A percentile compares a stretch with the other conserved stretches of the same genome.
These are phyloP conservation scores for Mustelus asterias DNA, from an alignment of 2,113 vertebrate species.

Conservation along the genomic window DNA sequence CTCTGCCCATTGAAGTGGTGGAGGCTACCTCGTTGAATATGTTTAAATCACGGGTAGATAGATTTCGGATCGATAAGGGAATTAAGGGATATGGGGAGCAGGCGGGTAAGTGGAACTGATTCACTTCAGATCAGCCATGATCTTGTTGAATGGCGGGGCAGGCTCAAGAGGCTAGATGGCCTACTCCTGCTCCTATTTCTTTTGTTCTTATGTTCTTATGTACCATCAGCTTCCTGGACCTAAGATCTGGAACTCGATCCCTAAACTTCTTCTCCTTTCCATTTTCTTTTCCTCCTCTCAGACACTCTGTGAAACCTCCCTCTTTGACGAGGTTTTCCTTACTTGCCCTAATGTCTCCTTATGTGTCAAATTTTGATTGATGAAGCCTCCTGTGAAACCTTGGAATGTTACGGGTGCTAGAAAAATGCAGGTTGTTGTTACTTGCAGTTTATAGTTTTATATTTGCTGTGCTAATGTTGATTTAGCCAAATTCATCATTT, in stretches of 20 bases:
- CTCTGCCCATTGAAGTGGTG: too few species aligned
- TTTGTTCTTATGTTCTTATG: too few species aligned
- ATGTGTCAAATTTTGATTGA: background rate
- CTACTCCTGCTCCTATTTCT: too few species aligned
- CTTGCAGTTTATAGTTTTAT: background rate
- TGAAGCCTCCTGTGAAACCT: background rate
- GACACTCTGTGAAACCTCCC: background rate
- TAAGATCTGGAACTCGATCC: background rate
- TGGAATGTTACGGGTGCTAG: background rate
- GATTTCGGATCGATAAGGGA: too few species aligned
- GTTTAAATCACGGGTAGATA: too few species aligned
- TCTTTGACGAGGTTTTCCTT: background rate
- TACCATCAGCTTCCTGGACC: background rate
- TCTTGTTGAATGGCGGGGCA: too few species aligned
- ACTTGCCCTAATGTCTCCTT: background rate
- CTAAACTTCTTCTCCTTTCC: background rate
- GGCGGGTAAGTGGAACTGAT: too few species aligned
- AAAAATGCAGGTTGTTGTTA: background rate
- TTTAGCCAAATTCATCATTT: background rate
- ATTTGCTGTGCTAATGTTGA: background rate
- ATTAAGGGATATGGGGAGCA: too few species aligned
- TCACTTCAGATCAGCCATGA: too few species aligned
- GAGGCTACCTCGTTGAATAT: too few species aligned
- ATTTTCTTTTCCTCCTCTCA: background rate
- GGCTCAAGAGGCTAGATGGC: too few species aligned